Base-by-base conservation (phyloP, 2,797 vertebrate genomes). In the Sebastes vulpes region DNA sequence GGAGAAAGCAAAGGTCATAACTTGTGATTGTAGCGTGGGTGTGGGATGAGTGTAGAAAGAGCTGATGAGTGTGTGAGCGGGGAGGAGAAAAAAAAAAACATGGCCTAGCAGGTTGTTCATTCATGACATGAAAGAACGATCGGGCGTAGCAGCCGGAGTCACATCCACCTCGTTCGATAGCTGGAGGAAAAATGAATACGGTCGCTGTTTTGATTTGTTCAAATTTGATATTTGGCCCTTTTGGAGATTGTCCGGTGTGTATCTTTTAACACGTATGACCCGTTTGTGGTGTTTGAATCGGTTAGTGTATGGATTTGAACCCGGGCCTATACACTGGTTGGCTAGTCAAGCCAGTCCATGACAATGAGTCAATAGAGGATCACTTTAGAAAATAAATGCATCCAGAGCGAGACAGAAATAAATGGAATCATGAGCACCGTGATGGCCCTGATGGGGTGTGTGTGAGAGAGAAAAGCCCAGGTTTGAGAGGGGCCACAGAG, bases 341-440 rank as follows among this genome's bases (percentile, higher is more conserved):
- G 67, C 89, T 86, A 92, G 91, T 81, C 94, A 95, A 94, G 93
- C 94, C 86, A 73, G 81, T 91, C 93, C 88, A 91, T 90, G 94
- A 95, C 95, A 96, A 96, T 96, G 95, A 95, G 95, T 95, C 95
- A 94, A 95, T 94, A 94, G 94, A 91, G 92, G 95, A 94, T 94
- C 92, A 93, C 94, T 94, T 94, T 92, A 88, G 92, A 95, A 95
- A 95, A 95, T 93, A 96, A 96, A 96, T 93, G 94, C 93, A 96
- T 95, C 95, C 95, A 94, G 91, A 94, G 91, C 82, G 79, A 90
- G 90, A 86, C 83, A 91, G 89, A 93, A 95, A 91, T 93, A 93
- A 95, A 94, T 95, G 92, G 92, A 95, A 96, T 95, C 94, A 94
- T 85, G 92, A 92, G 87, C 57, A 31, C 84, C 63, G 84, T 90